Evolutionary conservation across 2,113 vertebrate genomes (phyloP), one percentile per base, ranked within the genome.

Genomic region (Chionodraco myersi): DNA sequence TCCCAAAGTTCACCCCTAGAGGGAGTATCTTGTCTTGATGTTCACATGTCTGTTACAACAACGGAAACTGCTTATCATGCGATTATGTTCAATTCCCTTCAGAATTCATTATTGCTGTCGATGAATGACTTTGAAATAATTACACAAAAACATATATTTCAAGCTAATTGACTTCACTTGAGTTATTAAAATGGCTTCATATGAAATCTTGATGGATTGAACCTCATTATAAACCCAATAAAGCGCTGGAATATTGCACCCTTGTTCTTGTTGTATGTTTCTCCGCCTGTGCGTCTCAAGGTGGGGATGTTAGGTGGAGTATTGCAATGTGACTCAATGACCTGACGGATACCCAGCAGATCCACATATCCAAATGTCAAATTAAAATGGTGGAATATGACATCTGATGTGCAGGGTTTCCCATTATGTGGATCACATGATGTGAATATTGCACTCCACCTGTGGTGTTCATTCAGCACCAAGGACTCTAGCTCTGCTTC

Each of bases 181-280:
- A 63, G 6, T 59, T 52, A 52, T 45, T 15, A 51, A 52, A 45
- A 23, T 10, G 3, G n/a, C 48, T 61, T 68, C 1, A 53, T 53
- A 47, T 74, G 1, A n/a, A 26, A 74, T 73, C 11, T 53, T 51
- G 9, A 49, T 64, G 45, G 52, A n/a, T 10, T 30, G 8, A 66
- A 63, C 15, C 36, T 58, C 3, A 77, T 75, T 56, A 49, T 1
- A 64, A 72, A 83, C 68, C 67, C 13, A 78, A 82, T 79, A 66
- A 70, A 69, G 66, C 45, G 9, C 10, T 15, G 12, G 26, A 61
- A 3, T 60, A 79, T 47, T 49, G 12, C 47, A 41, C 52, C 12
- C 41, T 13, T 6, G 5, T 21, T 41, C 21, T 23, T 12, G 11
- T 10, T 6, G 16, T n/a, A 11, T 18, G 3, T 23, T 36, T 16